Evolutionary conservation across 2,113 vertebrate species (phyloP), one percentile per base, ranked within the genome.

Genomic region (Cnemophilus loriae): DNA sequence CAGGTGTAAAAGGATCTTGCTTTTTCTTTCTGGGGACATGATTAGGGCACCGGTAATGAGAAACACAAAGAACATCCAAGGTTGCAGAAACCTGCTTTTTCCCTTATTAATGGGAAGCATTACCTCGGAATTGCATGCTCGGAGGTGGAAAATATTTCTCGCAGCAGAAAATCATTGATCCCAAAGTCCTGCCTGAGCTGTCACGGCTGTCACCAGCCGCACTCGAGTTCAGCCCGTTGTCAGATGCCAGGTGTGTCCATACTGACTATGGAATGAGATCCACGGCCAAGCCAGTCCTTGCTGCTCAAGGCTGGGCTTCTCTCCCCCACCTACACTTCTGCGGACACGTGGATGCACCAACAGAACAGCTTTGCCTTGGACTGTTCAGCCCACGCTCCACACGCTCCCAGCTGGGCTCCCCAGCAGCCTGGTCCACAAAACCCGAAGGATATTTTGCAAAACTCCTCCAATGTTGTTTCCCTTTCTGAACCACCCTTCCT

Each of bases 1-100:
- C 92, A 95, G 84, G 76, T 97, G 95, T 92, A 97, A 97, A 94
- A 94, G 89, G 89, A 94, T 82, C 91, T 63, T 26, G 49, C 41
- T 82, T 79, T 84, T 74, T 59, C 84, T 67, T 70, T 63, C 84
- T 55, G 59, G 59, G 52, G 64, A 96, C 90, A 87, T 56, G 37
- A 95, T 96, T 87, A 93, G 79, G 71, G 53, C 77, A 85, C 57
- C 52, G 69, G 76, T 84, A 96, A 97, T 91, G 90, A 96, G 90
- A 93, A 89, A 49, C 14, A 87, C 1, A 7, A 93, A 93, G 92
- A 94, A 59, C 69, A 87, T 82, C 87, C 93, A 94, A 96, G 90
- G 95, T 63, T 90, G 67, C 67, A 90, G 82, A 60, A 60, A 61
- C 61, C 24, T 35, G 14, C 0, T 65, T 94, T 91, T 61, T 49